Base-by-base conservation (phyloP, 2,888 invertebrate genomes). In the Petrolisthes manimaculis region DNA sequence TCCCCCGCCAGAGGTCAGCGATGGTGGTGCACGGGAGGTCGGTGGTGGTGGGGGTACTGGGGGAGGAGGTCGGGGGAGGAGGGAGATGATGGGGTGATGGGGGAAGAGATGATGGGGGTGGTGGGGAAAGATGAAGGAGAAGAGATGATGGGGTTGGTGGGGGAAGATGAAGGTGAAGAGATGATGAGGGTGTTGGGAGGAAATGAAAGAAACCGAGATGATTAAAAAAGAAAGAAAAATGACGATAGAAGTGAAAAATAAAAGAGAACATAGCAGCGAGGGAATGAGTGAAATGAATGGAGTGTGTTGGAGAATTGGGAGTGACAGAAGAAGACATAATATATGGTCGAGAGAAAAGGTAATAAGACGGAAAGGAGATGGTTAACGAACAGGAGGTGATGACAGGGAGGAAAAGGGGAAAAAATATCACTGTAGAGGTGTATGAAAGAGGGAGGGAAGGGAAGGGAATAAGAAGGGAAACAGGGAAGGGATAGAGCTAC, bases 1-100 rank as follows among this genome's bases (percentile, higher is more conserved):
- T 24, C 56, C 81, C 56, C 67, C 78, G n/a, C 78, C 53, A 81
- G 61, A 74, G 86, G 81, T 86, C 86, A 82, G 82, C 82, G 61
- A 51, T 53, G 51, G 71, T 53, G 24, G 53, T 51, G 37, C 69
- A 5, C 5, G 71, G 71, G 37, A 24, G 67, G 82, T 8, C 14
- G 21, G 80, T 3, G 80, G 54, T 14, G 4, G 37, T 51, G 21
- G 56, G 12, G 53, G 81, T 0, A 21, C n/a, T 4, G 24, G 81
- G 8, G 61, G 24, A 18, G 14, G 67, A n/a, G 81, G 24, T 56
- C 12, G 67, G 37, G 5, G 9, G 4, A 0, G 69, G 51, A 51
- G 82, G 55, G 67, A 12, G 56, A 37, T 1, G 81, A 81, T 54
- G 12, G 80, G n/a, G 56, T 14, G 80, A 80, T 55, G 56, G 79